These are phyloP conservation scores for Pseudochaenichthys georgianus DNA, from an alignment of 2,797 vertebrate genomes.

Conservation along the genomic window DNA sequence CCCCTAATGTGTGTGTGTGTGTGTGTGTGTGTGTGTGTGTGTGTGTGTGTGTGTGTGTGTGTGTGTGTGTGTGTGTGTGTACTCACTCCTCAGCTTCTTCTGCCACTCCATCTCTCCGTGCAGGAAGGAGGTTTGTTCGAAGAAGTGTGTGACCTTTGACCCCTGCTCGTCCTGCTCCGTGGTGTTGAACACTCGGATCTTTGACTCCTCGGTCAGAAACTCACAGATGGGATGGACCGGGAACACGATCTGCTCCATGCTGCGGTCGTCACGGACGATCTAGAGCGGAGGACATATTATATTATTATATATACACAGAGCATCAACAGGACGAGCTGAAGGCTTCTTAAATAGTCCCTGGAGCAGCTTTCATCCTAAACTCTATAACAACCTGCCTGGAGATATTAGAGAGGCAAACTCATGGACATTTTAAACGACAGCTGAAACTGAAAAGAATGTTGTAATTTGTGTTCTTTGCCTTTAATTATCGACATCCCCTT, in stretches of 20 bases:
- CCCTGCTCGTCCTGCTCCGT: slow-evolving; percentile 98
- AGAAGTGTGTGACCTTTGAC: slow-evolving; percentile 98
- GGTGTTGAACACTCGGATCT: slow-evolving; percentile 92
- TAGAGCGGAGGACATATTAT: slow-evolving; percentile 49
- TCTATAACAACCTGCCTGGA: no score
- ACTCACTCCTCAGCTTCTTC: slow-evolving; percentile 94
- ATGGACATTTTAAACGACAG: no score
- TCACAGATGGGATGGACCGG: slow-evolving; percentile 95
- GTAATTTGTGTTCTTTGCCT: no score
- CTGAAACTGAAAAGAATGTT: no score
- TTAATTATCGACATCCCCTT: no score
- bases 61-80: neutral
- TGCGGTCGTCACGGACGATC: slow-evolving; percentile 96
- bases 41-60: no score
- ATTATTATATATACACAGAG: no score
- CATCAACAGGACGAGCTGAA: no score
- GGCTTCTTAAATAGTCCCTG: no score
- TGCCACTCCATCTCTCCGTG: slow-evolving; percentile 99
- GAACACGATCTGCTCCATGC: slow-evolving; percentile 99
- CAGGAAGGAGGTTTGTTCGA: slow-evolving; percentile 94
- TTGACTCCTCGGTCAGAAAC: slow-evolving; percentile 95
- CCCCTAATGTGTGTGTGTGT: neutral
- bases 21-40: no score
- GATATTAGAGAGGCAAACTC: no score
- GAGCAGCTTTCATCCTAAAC: no score